Percentiles rank a stretch among this genome's conserved stretches.
Conservation (phyloP, 2,888 invertebrate species). For the Oligia latruncula region DNA sequence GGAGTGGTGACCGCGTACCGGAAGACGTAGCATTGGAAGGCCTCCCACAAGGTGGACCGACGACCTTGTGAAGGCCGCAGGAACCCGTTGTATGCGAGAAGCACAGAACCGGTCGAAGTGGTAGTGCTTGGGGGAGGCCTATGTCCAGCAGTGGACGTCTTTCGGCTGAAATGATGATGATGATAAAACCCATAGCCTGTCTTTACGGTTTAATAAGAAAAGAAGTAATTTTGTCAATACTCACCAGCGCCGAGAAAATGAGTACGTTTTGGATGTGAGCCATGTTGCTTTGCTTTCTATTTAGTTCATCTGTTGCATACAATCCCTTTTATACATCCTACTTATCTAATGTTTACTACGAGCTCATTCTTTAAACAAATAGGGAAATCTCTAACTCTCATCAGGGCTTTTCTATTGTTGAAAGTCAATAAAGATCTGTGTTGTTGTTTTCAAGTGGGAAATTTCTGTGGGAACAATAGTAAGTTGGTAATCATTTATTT, state of each 20-base stretch:
- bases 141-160: too few relatives aligned
- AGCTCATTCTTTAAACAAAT: slow-evolving; percentile 64
- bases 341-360: slow-evolving; percentile 57
- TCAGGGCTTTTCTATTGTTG: slow-evolving; percentile 70
- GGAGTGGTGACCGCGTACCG: too few relatives aligned
- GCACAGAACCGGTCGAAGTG: too few relatives aligned
- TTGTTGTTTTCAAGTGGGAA: slow-evolving; percentile 35
- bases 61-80: too few relatives aligned
- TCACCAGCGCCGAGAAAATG: slow-evolving; percentile 54
- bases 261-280: slow-evolving; percentile 34
- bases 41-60: too few relatives aligned
- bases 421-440: slow-evolving; percentile 42
- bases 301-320: slow-evolving; percentile 24
- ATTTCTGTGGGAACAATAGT: slow-evolving; percentile 1
- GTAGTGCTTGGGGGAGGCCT: too few relatives aligned
- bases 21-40: too few relatives aligned
- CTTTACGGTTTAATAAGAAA: background rate
- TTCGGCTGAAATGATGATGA: too few relatives aligned
- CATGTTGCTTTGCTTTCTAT: slow-evolving; percentile 46
- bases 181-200: background rate
- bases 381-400: slow-evolving; percentile 67
- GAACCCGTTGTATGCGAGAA: too few relatives aligned
- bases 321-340: slow-evolving; percentile 48
- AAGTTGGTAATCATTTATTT: background rate
- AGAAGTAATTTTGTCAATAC: slow-evolving; percentile 5